Evolutionary conservation across 2,888 invertebrate species (phyloP).

Genomic region (Cyaniris semiargus): DNA sequence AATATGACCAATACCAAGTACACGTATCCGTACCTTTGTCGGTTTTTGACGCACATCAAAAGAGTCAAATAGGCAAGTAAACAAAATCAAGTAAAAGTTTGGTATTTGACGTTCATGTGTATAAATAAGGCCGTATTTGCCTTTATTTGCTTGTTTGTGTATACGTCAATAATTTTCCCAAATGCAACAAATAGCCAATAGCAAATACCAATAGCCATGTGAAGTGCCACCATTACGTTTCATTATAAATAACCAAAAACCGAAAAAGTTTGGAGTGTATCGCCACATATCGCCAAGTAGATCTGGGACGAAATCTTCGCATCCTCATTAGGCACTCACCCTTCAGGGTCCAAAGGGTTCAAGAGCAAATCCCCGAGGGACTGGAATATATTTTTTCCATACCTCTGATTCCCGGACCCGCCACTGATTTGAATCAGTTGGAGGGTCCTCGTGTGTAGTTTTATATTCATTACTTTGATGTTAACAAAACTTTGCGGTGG

Average conservation of each 20-base stretch:
- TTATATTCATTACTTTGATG: slow-evolving; percentile 33
- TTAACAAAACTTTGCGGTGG: slow-evolving; percentile 29
- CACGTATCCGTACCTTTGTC: too few species aligned
- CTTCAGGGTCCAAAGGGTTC: neutral
- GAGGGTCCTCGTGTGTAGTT: slow-evolving; percentile 22
- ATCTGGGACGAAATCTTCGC: neutral
- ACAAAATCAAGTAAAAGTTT: too few species aligned
- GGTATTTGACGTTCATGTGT: too few species aligned
- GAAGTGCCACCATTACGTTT: too few species aligned
- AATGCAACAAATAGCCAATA: too few species aligned
- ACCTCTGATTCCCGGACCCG: slow-evolving; percentile 28
- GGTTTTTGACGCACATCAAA: too few species aligned
- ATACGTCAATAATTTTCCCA: too few species aligned
- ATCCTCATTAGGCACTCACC: slow-evolving; percentile 12
- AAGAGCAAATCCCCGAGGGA: slow-evolving; percentile 22
- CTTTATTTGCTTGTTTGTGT: too few species aligned
- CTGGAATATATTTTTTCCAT: slow-evolving; percentile 29
- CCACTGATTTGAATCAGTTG: slow-evolving; percentile 28
- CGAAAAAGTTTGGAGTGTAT: neutral
- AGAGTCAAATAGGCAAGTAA: too few species aligned
- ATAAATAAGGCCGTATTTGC: too few species aligned
- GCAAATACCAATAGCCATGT: too few species aligned
- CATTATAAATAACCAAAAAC: neutral
- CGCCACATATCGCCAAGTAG: neutral
- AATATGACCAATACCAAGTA: too few species aligned